Base-by-base conservation (phyloP, 2,888 invertebrate species). In the Tethea ocularis region DNA sequence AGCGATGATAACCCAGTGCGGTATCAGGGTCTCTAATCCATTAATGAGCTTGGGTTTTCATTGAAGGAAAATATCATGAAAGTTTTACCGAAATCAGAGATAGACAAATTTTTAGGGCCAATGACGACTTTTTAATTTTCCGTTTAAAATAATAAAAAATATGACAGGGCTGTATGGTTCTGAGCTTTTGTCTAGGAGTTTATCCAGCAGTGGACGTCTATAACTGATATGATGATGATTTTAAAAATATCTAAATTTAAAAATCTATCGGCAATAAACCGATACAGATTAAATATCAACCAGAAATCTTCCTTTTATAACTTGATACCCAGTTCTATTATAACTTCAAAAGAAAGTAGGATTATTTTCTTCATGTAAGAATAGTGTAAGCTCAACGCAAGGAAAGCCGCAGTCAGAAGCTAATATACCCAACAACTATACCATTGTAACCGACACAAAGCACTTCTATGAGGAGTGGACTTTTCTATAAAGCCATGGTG, bases 381-480 rank as follows among this genome's bases (percentile, higher is more conserved):
- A 59, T 58, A 51, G 61, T 68, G 67, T 68, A 70, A 64, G 64
- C 55, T 57, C 64, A 59, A 61, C 60, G 62, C 59, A 59, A 63
- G 62, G 66, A 56, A 65, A 57, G 56, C 64, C 63, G 52, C 64
- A 63, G 68, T 66, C 63, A 63, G 58, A 52, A 72, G 69, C 70
- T 80, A 80, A 78, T 79, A 75, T 74, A 57, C 59, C 66, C 62
- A 67, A 61, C 71, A 66, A 58, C 62, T 63, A 62, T 22, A 61
- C 63, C 64, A 78, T 82, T 83, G 83, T 81, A 60, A 60, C 57
- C 57, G 59, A 58, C 79, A 79, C 80, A 82, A 80, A 76, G 78
- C 74, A 64, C 68, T 68, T 68, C 62, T 62, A 59, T 58, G 62
- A 72, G 66, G 68, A 72, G 65, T 67, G 70, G 69, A 78, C 71